A percentile compares a stretch with the other conserved stretches of the same genome.
phyloP scores from a whole-genome alignment of 2,113 vertebrate genomes.

The Porphyrio hochstetteri region DNA sequence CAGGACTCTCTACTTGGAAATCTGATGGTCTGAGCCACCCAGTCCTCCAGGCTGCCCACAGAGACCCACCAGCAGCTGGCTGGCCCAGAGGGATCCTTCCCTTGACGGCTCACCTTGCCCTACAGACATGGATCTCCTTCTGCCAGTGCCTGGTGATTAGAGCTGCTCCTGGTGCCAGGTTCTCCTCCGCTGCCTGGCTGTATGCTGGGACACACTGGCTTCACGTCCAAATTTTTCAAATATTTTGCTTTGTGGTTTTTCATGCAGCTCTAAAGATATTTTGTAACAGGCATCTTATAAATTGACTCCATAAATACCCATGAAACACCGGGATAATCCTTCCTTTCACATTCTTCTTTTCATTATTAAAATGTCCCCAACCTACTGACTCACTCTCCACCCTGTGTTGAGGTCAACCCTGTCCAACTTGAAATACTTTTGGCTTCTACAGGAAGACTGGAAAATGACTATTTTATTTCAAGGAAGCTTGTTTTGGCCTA shows the following conservation, averaged over 20 bases:
- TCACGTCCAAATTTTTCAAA: slow-evolving; percentile 51
- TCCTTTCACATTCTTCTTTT: slow-evolving; percentile 63
- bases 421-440: slow-evolving; percentile 60
- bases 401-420: neutral
- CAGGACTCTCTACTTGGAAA: neutral
- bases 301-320: slow-evolving; percentile 63
- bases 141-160: neutral
- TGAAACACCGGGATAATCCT: slow-evolving; percentile 60
- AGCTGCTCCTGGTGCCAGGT: neutral
- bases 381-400: neutral
- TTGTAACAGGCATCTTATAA: slow-evolving; percentile 68
- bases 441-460: slow-evolving; percentile 57
- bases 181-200: slow-evolving; percentile 48
- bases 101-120: neutral
- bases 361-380: slow-evolving; percentile 42
- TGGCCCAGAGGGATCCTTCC: neutral
- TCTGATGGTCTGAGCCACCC: neutral
- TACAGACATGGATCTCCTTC: neutral
- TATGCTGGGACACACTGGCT: neutral
- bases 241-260: slow-evolving; percentile 64
- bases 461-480: slow-evolving; percentile 57
- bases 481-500: slow-evolving; percentile 63
- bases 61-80: neutral
- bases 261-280: slow-evolving; percentile 30
- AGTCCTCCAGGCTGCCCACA: neutral